Evolutionary conservation across 1,140 invertebrate species (phyloP), one percentile per base, ranked within the genome.

Genomic region (Drusus annulatus): DNA sequence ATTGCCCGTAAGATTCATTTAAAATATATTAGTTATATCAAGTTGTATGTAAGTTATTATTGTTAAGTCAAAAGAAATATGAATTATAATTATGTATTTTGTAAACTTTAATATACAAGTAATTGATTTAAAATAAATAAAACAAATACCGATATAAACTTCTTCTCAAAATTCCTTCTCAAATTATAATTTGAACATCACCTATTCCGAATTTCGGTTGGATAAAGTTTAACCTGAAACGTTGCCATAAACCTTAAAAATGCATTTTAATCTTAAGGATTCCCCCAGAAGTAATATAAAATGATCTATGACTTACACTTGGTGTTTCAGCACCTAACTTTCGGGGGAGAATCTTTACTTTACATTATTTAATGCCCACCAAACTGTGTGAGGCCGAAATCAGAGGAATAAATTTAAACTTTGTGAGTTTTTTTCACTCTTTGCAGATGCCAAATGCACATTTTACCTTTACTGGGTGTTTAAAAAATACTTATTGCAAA

Each of bases 261-360:
- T 73, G 56, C 78, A 60, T 79, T 79, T 79, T 62, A 79, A 73
- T 60, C 52, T 68, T 16, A 62, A n/a, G 68, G 54, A 79, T 69
- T 73, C 65, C 65, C 76, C 51, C 63, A 56, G 76, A 73, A 73
- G 68, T 78, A 78, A 78, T 73, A 74, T 73, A 73, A 73, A 65
- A 19, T 78, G 76, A 78, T 81, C 51, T 65, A 81, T 65, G 80
- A 60, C 58, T 79, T 54, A 78, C 71, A 79, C 80, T 81, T 51
- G 76, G 76, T 69, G 80, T 73, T 54, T 81, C 63, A 62, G 74
- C 78, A 45, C 60, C 69, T 58, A 81, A 75, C 52, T 79, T 78
- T 76, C 36, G 58, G 73, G 25, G 31, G 31, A 58, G 80, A 52
- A 21, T 58, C 62, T 52, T 75, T 82, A 79, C 74, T 79, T 56